These are phyloP conservation scores for Oreocharis arfaki DNA, from an alignment of 2,113 vertebrate genomes.

Conservation along the genomic window DNA sequence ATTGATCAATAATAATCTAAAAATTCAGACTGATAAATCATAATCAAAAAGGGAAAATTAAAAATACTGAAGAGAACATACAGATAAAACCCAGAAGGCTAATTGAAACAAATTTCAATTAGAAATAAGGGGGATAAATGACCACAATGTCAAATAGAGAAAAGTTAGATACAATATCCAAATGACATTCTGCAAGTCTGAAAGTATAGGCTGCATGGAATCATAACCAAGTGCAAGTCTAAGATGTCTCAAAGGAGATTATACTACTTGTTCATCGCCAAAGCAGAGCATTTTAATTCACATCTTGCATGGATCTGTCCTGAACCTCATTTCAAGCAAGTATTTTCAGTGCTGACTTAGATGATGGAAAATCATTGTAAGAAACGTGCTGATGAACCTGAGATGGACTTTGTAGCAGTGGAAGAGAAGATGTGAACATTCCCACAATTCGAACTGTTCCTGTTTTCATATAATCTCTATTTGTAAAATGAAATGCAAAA, in stretches of 20 bases:
- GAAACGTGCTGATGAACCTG: background rate
- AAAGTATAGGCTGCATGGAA: background rate
- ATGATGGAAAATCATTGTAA: background rate
- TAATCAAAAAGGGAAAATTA: background rate
- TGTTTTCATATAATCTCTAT: background rate
- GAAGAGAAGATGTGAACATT: background rate
- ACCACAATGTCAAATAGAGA: background rate
- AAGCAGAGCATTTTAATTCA: background rate
- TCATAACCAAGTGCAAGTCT: background rate
- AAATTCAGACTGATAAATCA: background rate
- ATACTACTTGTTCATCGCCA: background rate
- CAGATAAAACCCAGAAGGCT: background rate
- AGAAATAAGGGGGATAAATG: background rate
- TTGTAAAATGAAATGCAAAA: background rate
- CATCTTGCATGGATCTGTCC: background rate
- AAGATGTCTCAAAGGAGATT: background rate
- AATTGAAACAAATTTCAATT: background rate
- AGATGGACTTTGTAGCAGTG: background rate
- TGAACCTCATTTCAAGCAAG: background rate
- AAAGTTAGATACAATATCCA: background rate
- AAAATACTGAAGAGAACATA: background rate
- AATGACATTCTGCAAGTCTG: background rate
- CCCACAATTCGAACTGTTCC: background rate
- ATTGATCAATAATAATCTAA: background rate
- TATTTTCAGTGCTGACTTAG: background rate